Conservation (phyloP, 2,888 invertebrate genomes). For the Ormia ochracea region DNA sequence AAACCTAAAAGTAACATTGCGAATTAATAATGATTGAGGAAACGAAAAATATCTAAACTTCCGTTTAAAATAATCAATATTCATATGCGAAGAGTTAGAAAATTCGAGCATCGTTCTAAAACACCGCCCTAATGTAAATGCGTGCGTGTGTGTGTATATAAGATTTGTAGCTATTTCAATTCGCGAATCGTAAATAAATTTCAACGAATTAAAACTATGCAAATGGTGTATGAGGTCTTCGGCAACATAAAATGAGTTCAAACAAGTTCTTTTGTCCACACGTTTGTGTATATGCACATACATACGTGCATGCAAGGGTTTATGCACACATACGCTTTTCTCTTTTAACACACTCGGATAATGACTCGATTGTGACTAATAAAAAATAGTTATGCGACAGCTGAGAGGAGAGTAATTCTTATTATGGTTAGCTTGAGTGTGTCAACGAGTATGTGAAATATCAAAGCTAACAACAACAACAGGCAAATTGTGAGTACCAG, state of each 20-base stretch:
- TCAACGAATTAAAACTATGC: conserved; percentile 8
- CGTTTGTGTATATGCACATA: background rate
- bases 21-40: too few relatives aligned
- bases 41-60: too few relatives aligned
- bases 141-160: background rate
- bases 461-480: background rate
- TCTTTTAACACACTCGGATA: too few relatives aligned
- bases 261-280: conserved; percentile 17
- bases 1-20: too few relatives aligned
- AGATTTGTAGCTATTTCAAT: background rate
- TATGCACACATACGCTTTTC: too few relatives aligned
- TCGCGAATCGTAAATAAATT: background rate
- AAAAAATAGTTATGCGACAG: conserved; percentile 4
- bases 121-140: background rate
- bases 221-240: background rate
- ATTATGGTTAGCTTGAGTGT: background rate
- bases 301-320: background rate
- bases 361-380: conserved; percentile 38
- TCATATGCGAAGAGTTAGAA: background rate
- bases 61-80: background rate
- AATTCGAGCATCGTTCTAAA: too few relatives aligned
- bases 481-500: conserved; percentile 9
- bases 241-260: background rate
- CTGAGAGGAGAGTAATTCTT: background rate
- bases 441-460: background rate